Base-by-base conservation (phyloP, 1,140 invertebrate species). In the Bradysia coprophila region DNA sequence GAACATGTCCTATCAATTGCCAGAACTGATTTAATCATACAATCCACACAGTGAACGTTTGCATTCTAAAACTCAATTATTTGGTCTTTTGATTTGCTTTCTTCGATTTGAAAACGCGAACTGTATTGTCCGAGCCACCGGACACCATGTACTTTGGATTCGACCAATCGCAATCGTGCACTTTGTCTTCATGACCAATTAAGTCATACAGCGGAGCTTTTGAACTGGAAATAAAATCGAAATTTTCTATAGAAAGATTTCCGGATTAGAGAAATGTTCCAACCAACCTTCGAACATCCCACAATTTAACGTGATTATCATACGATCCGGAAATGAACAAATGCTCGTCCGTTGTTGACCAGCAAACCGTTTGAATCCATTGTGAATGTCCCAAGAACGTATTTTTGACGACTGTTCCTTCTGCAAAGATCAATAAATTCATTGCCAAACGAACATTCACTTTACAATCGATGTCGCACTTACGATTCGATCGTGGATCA, bases 221-320 rank as follows among this genome's bases (percentile, higher is more conserved):
- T 1, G 89, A 79, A 59, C 91, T 89, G 58, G 53, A 75, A 69
- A 55, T 48, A 51, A n/a, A n/a, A 59, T 49, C 57, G 51, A 49
- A n/a, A n/a, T n/a, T n/a, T n/a, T n/a, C n/a, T n/a, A n/a, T n/a
- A n/a, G n/a, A n/a, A n/a, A n/a, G n/a, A n/a, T n/a, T n/a, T n/a
- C n/a, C n/a, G n/a, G n/a, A n/a, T n/a, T n/a, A n/a, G n/a, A n/a
- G n/a, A n/a, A n/a, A n/a, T n/a, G n/a, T n/a, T n/a, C n/a, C n/a
- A n/a, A n/a, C n/a, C n/a, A 55, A 84, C 84, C 82, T 91, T 63
- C 93, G 72, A 3, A 76, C 79, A 58, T 99, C 95, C 95, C 95
- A 99, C 24, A 97, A 62, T 65, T 98, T 98, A 19, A 95, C 73
- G 24, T 80, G 60, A 43, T 76, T 76, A 60, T 99, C 95, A 61